Evolutionary conservation across 1,140 invertebrate species (phyloP), one percentile per base, ranked within the genome.

Genomic region (Microvelia longipes): DNA sequence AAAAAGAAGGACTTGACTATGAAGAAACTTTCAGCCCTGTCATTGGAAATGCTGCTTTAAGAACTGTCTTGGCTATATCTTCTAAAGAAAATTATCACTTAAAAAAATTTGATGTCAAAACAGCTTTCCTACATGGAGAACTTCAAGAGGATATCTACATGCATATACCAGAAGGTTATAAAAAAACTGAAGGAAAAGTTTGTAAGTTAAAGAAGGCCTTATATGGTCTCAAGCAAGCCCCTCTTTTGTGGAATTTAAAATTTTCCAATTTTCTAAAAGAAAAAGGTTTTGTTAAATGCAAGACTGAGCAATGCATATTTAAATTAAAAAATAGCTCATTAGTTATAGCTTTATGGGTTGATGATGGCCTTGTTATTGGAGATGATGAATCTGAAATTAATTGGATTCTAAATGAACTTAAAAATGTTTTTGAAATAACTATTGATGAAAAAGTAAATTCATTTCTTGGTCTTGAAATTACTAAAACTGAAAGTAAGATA

Each of bases 151-250:
- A 50, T 50, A 50, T 50, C 35, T 50, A 50, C 19, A 50, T 50
- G 35, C 5, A 50, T 5, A 5, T 50, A 50, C 35, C 35, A 5
- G 35, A 50, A 50, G 35, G 35, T 50, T 50, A 50, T 19, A 19
- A 50, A 11, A 50, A 50, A 50, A 64, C 65, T 1, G 63, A 75
- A 27, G 72, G 75, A 69, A 70, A 77, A 71, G 77, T 81, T 27
- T 80, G 76, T 72, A 67, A 68, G 63, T 70, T 81, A 61, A 77
- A 78, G 5, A 80, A 78, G 74, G 75, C 76, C 28, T 60, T 81
- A 0, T 81, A 81, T 77, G 80, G 79, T 0, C 73, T 81, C 28
- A 81, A 80, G 74, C 77, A 80, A 71, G 75, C 76, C 0, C 75
- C 74, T 1, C 68, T 76, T 66, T 67, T 67, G 60, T 81, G 77